Conservation (phyloP, 2,113 vertebrate species). For the Nanorana parkeri region DNA sequence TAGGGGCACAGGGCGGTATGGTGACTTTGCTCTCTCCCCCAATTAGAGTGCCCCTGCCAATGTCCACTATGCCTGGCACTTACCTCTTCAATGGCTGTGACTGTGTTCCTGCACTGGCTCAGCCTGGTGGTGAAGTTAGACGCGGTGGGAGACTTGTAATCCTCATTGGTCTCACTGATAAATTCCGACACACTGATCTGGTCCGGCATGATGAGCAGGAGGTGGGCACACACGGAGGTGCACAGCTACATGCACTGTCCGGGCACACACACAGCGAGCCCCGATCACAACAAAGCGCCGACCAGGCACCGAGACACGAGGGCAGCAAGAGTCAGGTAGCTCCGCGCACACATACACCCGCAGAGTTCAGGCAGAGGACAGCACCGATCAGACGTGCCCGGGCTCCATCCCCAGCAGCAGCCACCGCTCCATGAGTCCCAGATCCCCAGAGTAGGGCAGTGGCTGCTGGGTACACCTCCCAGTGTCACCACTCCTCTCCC, state of each 20-base stretch:
- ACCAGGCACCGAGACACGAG: too few relatives aligned
- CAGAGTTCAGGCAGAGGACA: neutral
- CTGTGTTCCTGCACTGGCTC: constrained; percentile 88
- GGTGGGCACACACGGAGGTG: neutral
- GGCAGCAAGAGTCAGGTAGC: too few relatives aligned
- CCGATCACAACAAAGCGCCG: constrained; percentile 8
- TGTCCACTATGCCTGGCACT: too few relatives aligned
- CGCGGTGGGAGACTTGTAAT: constrained; percentile 93
- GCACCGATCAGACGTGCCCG: neutral
- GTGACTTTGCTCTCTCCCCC: too few relatives aligned
- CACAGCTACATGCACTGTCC: too few relatives aligned
- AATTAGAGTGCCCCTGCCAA: too few relatives aligned
- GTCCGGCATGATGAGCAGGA: constrained; percentile 83
- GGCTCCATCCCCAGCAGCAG: constrained; percentile 12
- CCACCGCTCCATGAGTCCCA: constrained; percentile 48
- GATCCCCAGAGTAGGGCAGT: constrained; percentile 41
- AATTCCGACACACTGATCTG: constrained; percentile 89
- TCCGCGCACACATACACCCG: constrained; percentile 4
- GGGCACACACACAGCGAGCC: too few relatives aligned
- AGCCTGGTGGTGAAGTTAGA: constrained; percentile 93
- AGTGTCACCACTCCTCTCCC: constrained; percentile 25
- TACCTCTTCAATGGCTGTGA: constrained; percentile 91
- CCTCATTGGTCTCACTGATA: constrained; percentile 89
- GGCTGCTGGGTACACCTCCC: constrained; percentile 39
- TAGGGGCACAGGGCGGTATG: too few relatives aligned